These are phyloP conservation scores for Bambusicola thoracicus DNA, from an alignment of 2,113 vertebrate species.

Conservation along the genomic window DNA sequence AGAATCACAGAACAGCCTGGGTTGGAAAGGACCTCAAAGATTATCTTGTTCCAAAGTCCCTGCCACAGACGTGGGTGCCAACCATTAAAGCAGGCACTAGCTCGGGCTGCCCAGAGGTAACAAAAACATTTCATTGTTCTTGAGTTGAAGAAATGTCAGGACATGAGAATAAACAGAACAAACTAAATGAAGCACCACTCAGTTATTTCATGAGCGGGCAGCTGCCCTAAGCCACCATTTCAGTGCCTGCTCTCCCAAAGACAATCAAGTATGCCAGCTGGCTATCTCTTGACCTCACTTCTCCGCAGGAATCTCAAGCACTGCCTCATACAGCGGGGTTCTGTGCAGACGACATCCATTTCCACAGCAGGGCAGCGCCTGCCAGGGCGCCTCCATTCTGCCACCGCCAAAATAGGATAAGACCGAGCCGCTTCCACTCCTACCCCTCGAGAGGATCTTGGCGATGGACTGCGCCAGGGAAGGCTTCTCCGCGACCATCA, in stretches of 20 bases:
- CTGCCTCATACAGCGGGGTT: rapidly evolving
- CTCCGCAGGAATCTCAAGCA: neutral
- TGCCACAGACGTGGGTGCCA: no score
- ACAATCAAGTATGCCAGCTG: rapidly evolving
- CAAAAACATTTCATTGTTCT: neutral
- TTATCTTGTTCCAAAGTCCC: no score
- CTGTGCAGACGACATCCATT: rapidly evolving
- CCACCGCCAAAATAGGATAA: neutral
- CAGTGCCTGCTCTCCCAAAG: neutral
- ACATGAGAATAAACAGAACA: rapidly evolving
- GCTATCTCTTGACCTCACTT: rapidly evolving
- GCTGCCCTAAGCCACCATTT: neutral
- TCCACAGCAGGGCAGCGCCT: rapidly evolving
- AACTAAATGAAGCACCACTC: neutral
- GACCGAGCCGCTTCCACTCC: neutral
- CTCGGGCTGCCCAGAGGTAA: no score
- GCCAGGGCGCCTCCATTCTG: rapidly evolving
- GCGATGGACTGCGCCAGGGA: conserved; percentile 96
- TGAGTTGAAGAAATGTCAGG: neutral
- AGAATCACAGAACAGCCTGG: neutral
- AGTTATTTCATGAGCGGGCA: neutral
- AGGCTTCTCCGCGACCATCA: conserved; percentile 98
- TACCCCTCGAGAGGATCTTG: conserved; percentile 96
- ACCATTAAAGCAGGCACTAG: no score
- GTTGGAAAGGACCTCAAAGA: no score